Base-by-base conservation (phyloP, 2,113 vertebrate genomes). In the Brienomyrus longianalis region DNA sequence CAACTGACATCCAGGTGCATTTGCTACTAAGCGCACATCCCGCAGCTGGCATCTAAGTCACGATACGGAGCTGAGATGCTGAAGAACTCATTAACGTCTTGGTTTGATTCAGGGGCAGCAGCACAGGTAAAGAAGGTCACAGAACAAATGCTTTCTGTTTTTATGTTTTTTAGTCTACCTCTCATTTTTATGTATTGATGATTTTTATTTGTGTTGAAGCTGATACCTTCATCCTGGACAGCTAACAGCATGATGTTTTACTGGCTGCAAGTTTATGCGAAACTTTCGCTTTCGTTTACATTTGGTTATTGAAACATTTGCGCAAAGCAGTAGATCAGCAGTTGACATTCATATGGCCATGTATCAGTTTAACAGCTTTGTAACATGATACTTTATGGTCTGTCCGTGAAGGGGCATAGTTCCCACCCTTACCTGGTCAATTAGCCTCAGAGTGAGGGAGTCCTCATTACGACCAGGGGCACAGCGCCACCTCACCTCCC, bases 401-500 rank as follows among this genome's bases (percentile, higher is more conserved):
- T 80, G 87, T 92, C 92, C 93, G 91, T 94, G 93, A 94, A 93
- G 92, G 91, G 59, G 85, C 91, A 92, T 54, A 80, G 87, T 90
- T 90, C 88, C 87, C 91, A 91, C 70, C 91, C 90, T 93, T 92
- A 94, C 93, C 93, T 94, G 93, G 90, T 90, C 91, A 90, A 90
- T 93, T 94, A 89, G 91, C 87, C 80, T 77, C 89, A 87, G 74
- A 88, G 87, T 87, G 52, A 84, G 47, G 51, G 89, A 90, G 89
- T 87, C 90, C 93, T 94, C 93, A 94, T 95, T 95, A 95, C 13
- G 10, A 91, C 88, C 11, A 54, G 90, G 92, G 91, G 92, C 92
- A 89, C 90, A 43, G 90, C 92, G 92, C 94, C 93, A 93, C 86
- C 90, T 48, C 91, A 91, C 84, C 84, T 91, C 92, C 93, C 92